phyloP scores from a whole-genome alignment of 2,113 vertebrate species.

The Lepisosteus oculatus region DNA sequence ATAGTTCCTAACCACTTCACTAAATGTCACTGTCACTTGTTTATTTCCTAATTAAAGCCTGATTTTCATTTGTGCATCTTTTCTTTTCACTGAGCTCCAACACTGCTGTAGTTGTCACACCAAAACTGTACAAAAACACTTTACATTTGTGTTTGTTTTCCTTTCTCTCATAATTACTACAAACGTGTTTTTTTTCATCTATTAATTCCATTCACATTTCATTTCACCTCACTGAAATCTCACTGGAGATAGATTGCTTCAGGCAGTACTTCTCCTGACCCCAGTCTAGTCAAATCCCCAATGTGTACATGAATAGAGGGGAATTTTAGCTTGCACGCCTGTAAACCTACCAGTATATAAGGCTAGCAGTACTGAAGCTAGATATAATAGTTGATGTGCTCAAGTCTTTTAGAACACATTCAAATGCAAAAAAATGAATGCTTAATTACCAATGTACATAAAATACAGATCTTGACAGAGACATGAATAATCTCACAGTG shows the following conservation, averaged over 20 bases:
- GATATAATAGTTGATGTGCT: too few relatives aligned
- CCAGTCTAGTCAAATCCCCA: constrained; percentile 3
- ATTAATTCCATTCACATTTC: constrained; percentile 50
- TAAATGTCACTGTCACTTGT: constrained; percentile 68
- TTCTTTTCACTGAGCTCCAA: constrained; percentile 13
- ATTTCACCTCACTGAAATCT: constrained; percentile 45
- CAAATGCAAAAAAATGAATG: too few relatives aligned
- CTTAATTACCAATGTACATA: too few relatives aligned
- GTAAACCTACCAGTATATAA: too few relatives aligned
- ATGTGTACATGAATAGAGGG: neutral
- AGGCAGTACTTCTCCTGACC: neutral
- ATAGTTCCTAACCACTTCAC: constrained; percentile 49
- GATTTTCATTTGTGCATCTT: constrained; percentile 44
- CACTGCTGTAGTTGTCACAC: constrained; percentile 11
- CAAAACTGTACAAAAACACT: neutral
- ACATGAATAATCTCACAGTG: too few relatives aligned
- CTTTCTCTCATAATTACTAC: constrained; percentile 45
- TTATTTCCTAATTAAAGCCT: constrained; percentile 54
- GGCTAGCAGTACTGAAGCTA: too few relatives aligned
- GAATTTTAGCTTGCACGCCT: neutral
- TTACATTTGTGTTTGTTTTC: constrained; percentile 13
- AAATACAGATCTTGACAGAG: too few relatives aligned
- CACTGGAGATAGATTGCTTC: constrained; percentile 14
- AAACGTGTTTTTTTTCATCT: constrained; percentile 33
- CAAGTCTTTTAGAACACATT: too few relatives aligned